Evolutionary conservation across 2,113 vertebrate genomes (phyloP).

Genomic region (Lathamus discolor): DNA sequence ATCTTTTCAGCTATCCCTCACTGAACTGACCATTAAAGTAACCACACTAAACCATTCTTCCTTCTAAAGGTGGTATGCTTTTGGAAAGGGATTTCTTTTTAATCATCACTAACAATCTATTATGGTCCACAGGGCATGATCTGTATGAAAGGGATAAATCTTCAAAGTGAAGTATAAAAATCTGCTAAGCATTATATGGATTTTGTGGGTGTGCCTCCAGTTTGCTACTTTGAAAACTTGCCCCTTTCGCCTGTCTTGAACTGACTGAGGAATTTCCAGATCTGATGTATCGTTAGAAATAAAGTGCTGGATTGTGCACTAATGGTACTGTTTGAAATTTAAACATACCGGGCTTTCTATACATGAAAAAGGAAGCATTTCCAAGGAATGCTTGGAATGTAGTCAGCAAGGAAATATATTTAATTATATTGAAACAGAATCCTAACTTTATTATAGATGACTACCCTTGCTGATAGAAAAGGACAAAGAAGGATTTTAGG

Average conservation of each 20-base stretch:
- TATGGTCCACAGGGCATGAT: not conserved
- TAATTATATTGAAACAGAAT: constrained; percentile 77
- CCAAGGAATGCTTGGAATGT: constrained; percentile 75
- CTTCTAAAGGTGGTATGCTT: not conserved
- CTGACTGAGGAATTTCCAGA: constrained; percentile 44
- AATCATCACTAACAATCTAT: constrained; percentile 35
- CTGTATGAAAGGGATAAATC: constrained; percentile 34
- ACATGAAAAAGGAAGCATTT: constrained; percentile 66
- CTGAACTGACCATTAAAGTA: not conserved
- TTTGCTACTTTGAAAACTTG: constrained; percentile 35
- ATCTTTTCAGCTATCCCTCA: not conserved
- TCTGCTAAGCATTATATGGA: constrained; percentile 49
- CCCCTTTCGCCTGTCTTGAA: constrained; percentile 43
- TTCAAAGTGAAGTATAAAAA: constrained; percentile 41
- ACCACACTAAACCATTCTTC: not conserved
- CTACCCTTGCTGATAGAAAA: constrained; percentile 22
- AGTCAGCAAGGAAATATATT: constrained; percentile 65
- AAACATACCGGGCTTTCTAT: constrained; percentile 66
- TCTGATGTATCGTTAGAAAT: constrained; percentile 50
- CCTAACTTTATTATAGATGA: constrained; percentile 67
- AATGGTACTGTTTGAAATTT: constrained; percentile 68
- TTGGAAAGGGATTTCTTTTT: constrained; percentile 38
- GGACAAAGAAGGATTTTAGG: constrained; percentile 26
- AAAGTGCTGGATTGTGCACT: constrained; percentile 41
- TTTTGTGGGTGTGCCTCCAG: constrained; percentile 19